Conservation (phyloP, 2,113 vertebrate genomes). For the Ailurus styani region DNA sequence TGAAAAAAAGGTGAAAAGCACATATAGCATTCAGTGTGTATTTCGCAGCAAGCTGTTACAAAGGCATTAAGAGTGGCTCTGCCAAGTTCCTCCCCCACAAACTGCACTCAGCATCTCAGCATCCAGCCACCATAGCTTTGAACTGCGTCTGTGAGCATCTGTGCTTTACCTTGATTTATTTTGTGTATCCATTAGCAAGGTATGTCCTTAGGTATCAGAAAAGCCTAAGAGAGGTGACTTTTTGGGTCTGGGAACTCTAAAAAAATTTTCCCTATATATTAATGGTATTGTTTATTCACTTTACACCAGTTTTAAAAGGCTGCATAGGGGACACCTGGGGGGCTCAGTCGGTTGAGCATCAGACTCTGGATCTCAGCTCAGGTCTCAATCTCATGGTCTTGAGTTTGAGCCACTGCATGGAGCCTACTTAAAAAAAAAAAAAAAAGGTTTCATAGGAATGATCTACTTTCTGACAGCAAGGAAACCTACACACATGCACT, state of each 20-base stretch:
- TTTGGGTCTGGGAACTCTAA: background rate
- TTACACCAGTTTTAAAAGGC: background rate
- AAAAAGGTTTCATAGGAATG: background rate
- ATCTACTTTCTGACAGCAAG: background rate
- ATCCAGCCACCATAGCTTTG: background rate
- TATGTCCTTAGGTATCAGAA: background rate
- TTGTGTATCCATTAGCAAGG: background rate
- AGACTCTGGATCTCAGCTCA: background rate
- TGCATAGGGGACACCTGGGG: background rate
- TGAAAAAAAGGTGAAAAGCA: background rate
- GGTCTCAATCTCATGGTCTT: background rate
- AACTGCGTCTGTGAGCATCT: background rate
- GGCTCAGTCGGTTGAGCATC: background rate
- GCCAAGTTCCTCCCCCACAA: background rate
- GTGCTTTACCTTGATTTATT: background rate
- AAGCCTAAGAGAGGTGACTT: background rate
- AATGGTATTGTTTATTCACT: background rate
- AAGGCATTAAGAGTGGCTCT: background rate
- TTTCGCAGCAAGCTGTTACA: background rate
- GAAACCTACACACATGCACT: background rate
- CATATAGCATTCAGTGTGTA: background rate
- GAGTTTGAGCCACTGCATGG: background rate
- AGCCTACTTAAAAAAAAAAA: background rate
- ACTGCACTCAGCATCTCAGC: background rate
- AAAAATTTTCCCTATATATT: background rate